phyloP scores from a whole-genome alignment of 2,888 invertebrate genomes.

The Sarcophaga variegata region DNA sequence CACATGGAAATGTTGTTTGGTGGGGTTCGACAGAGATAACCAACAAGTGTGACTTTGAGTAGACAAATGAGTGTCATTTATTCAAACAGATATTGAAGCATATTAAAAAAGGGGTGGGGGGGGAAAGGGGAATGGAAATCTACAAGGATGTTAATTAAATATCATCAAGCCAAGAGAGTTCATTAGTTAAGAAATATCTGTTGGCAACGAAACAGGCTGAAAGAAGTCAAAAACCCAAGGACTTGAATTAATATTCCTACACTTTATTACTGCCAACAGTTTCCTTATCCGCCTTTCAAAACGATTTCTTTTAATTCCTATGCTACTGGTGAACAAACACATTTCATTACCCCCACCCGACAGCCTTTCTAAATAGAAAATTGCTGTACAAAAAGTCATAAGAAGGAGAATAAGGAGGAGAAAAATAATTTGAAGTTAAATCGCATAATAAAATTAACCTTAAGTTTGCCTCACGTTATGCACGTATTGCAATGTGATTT shows the following conservation, averaged over 20 bases:
- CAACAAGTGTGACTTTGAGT: not conserved
- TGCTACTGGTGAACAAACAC: no score
- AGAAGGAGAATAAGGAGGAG: not conserved
- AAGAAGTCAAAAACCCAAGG: not conserved
- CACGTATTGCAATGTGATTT: slow-evolving; percentile 68
- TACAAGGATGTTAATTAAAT: slow-evolving; percentile 64
- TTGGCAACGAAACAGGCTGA: not conserved
- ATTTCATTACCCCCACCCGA: no score
- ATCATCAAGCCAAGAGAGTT: slow-evolving; percentile 48
- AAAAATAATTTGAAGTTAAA: not conserved
- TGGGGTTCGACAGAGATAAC: not conserved
- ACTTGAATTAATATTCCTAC: slow-evolving; percentile 32
- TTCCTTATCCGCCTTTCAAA: not conserved
- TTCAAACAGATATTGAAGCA: slow-evolving; percentile 40
- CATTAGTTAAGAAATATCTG: slow-evolving; percentile 48
- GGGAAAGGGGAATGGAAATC: no score
- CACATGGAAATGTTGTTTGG: slow-evolving; percentile 15
- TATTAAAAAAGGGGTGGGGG: not conserved
- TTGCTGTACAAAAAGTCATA: not conserved
- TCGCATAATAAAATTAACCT: slow-evolving; percentile 64
- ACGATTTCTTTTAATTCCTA: slow-evolving; percentile 50
- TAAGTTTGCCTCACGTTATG: slow-evolving; percentile 66
- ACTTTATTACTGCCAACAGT: slow-evolving; percentile 15
- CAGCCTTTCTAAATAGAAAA: no score
- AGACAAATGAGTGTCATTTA: slow-evolving; percentile 59